Base-by-base conservation (phyloP, 2,888 invertebrate genomes). In the Chloromyia formosa region DNA sequence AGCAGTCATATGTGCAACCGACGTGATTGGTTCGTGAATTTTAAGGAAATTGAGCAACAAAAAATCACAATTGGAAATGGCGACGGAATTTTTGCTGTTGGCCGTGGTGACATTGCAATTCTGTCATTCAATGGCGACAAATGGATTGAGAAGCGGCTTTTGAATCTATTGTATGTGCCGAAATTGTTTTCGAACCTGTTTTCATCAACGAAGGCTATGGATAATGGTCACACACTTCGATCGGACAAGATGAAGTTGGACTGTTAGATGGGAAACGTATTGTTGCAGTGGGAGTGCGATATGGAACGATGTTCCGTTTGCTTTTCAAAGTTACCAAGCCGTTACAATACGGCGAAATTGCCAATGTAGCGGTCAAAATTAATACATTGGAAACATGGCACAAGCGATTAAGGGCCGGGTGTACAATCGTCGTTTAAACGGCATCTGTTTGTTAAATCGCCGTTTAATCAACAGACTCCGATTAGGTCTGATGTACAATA, bases 371-470 rank as follows among this genome's bases (percentile, higher is more conserved):
- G n/a, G 35, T 62, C 20, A 53, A 69, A 23, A 60, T 61, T 10
- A 66, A 66, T 35, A 45, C 54, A 3, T 76, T 73, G 49, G 61
- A 77, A 16, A 9, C 76, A 7, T 78, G 78, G 78, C 77, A 79
- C 42, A 78, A 78, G 35, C n/a, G 76, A 3, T 35, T 79, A 35
- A 7, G n/a, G n/a, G n/a, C n/a, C n/a, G n/a, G n/a, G n/a, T n/a
- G n/a, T n/a, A n/a, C n/a, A n/a, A n/a, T n/a, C n/a, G n/a, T n/a
- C n/a, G n/a, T n/a, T n/a, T n/a, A n/a, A n/a, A n/a, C n/a, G n/a
- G n/a, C n/a, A n/a, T n/a, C n/a, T n/a, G n/a, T n/a, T n/a, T n/a
- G n/a, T n/a, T n/a, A n/a, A n/a, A n/a, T n/a, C n/a, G n/a, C n/a
- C n/a, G n/a, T n/a, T n/a, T n/a, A n/a, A n/a, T n/a, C n/a, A n/a